Conservation (phyloP, 2,888 invertebrate species). For the Drosophila merina region DNA sequence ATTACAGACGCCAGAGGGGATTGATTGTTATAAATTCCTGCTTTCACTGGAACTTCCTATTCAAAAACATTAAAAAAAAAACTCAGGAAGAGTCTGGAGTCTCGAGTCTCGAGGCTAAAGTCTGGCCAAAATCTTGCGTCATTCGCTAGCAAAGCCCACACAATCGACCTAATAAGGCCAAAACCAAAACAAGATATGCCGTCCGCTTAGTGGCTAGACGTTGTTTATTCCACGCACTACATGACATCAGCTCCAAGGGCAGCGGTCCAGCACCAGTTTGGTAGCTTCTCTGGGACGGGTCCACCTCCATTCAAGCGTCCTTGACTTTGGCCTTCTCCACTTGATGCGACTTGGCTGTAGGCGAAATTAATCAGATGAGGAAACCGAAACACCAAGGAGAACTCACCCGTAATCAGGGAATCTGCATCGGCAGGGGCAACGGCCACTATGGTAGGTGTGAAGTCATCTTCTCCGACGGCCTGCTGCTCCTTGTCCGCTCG, state of each 20-base stretch:
- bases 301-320: conserved; percentile 57
- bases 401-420: conserved; percentile 82
- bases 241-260: conserved; percentile 38
- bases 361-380: neutral
- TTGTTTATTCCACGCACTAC: conserved; percentile 17
- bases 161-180: conserved; percentile 27
- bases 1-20: neutral
- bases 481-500: conserved; percentile 31
- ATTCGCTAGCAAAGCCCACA: conserved; percentile 21
- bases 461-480: conserved; percentile 12
- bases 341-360: conserved; percentile 81
- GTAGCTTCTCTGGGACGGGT: neutral
- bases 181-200: conserved; percentile 36
- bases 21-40: neutral
- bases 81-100: neutral
- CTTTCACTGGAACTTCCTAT: neutral
- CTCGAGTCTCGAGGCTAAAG: conserved; percentile 5
- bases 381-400: neutral
- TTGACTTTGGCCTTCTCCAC: conserved; percentile 80
- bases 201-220: conserved; percentile 13
- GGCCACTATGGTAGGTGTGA: conserved; percentile 19
- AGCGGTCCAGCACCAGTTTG: neutral
- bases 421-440: conserved; percentile 75
- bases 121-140: conserved; percentile 17
- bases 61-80: neutral